Percentiles rank a stretch among this genome's conserved stretches.
Conservation (phyloP, 2,797 vertebrate genomes). For the Pangasius sanitwongsei region DNA sequence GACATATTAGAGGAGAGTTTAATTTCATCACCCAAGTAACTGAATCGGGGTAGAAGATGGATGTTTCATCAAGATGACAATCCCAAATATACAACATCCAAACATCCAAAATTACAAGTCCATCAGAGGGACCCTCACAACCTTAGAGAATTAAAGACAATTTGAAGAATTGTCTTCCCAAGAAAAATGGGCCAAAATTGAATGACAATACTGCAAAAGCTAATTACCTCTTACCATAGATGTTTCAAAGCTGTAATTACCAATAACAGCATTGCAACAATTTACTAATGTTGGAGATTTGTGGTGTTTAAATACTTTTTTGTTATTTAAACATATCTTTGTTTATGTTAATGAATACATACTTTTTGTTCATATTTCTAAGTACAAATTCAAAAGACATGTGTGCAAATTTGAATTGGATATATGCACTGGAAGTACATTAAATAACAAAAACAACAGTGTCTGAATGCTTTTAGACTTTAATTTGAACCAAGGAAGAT, state of each 20-base stretch:
- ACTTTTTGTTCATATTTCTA: background rate
- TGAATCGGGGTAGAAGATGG: background rate
- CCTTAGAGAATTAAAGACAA: background rate
- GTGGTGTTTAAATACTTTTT: background rate
- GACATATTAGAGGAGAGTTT: background rate
- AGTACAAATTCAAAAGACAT: background rate
- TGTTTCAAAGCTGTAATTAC: background rate
- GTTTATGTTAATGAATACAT: background rate
- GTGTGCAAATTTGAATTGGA: background rate
- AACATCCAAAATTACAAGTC: too few relatives aligned
- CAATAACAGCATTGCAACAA: background rate
- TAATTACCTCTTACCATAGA: background rate
- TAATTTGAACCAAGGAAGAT: background rate
- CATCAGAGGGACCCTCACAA: background rate
- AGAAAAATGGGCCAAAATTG: background rate
- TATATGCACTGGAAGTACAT: background rate
- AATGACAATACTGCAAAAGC: background rate
- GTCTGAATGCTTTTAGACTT: background rate
- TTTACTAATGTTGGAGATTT: background rate
- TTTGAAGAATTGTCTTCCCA: background rate
- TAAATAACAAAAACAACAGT: background rate
- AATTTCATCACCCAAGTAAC: background rate
- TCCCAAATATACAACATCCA: background rate
- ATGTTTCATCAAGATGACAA: background rate
- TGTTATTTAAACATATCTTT: background rate